phyloP scores from a whole-genome alignment of 1,140 invertebrate species.

The Drosophila insularis region DNA sequence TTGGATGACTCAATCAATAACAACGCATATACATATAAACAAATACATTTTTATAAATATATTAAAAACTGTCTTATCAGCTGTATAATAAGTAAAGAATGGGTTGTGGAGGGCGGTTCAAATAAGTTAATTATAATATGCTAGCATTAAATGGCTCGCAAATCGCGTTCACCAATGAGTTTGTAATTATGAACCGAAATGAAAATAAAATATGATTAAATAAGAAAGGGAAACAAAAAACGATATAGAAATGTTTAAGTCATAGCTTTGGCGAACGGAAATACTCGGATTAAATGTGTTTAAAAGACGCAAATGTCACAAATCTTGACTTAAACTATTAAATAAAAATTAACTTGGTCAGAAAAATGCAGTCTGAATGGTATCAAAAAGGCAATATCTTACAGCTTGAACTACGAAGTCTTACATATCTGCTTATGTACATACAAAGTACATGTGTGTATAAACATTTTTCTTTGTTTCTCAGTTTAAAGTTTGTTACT shows the following conservation, averaged over 20 bases:
- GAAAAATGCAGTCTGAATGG: too few species aligned
- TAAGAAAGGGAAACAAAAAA: too few species aligned
- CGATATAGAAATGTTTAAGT: too few species aligned
- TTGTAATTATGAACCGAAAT: not conserved
- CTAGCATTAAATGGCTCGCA: not conserved
- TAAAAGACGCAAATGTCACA: too few species aligned
- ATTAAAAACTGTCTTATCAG: conserved; percentile 2
- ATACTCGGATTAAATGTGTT: too few species aligned
- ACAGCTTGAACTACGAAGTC: too few species aligned
- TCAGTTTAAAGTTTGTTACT: not conserved
- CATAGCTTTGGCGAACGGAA: too few species aligned
- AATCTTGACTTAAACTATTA: too few species aligned
- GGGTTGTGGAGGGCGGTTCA: not conserved
- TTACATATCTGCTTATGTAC: not conserved
- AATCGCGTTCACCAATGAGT: not conserved
- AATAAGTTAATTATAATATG: conserved; percentile 4
- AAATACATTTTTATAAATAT: not conserved
- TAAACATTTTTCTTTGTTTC: not conserved
- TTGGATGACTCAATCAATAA: conserved; percentile 1
- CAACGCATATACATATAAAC: not conserved
- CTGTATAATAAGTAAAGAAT: not conserved
- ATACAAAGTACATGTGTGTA: not conserved
- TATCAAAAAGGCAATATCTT: too few species aligned
- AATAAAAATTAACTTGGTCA: too few species aligned
- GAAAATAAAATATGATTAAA: too few species aligned